Conservation (phyloP, 92 coral and sea anemone species). For the Zoanthus gigantus region DNA sequence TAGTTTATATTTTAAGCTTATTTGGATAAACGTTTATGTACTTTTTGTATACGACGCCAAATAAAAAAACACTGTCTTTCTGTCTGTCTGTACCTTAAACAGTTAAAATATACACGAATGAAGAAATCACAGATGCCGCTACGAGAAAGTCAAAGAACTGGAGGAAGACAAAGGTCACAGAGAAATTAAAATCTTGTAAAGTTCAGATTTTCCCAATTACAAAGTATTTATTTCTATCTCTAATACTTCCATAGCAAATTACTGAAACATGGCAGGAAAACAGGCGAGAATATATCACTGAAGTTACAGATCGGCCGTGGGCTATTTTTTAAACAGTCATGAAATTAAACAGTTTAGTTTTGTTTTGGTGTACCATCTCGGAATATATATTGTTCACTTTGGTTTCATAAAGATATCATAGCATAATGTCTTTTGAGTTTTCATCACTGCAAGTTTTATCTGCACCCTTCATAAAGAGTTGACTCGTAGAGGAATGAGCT, state of each 20-base stretch:
- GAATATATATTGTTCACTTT: neutral
- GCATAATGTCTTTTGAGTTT: conserved; percentile 9
- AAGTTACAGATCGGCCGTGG: neutral
- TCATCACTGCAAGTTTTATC: conserved; percentile 39
- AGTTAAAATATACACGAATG: neutral
- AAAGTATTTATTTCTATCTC: neutral
- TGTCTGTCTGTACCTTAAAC: too few species aligned
- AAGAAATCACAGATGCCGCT: neutral
- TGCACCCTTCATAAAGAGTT: conserved; percentile 5
- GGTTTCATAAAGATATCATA: neutral
- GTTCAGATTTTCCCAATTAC: conserved; percentile 15
- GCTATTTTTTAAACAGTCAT: neutral
- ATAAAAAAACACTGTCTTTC: too few species aligned
- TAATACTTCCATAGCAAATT: conserved; percentile 13
- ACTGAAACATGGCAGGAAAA: neutral
- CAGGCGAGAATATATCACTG: neutral
- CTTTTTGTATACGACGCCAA: too few species aligned
- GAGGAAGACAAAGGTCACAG: neutral
- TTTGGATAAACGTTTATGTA: too few species aligned
- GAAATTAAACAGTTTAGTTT: neutral
- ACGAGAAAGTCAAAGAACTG: neutral
- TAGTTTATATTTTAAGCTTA: too few species aligned
- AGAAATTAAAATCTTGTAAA: neutral
- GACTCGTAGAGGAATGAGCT: neutral
- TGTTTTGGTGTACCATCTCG: neutral